phyloP scores from a whole-genome alignment of 2,888 invertebrate species.

The Trachelus troglodyta region DNA sequence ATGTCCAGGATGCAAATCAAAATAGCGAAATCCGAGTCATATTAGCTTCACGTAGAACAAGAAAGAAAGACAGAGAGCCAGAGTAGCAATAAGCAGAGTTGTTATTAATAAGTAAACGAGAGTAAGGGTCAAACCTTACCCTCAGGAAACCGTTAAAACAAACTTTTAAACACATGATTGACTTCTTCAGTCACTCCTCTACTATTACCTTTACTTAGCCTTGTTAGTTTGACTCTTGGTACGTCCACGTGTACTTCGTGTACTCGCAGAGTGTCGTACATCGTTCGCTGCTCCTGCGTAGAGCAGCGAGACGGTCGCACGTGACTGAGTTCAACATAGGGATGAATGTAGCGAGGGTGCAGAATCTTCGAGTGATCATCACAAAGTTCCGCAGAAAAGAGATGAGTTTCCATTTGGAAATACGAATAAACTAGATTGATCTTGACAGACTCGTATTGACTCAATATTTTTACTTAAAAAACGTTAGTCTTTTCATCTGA shows the following conservation, averaged over 20 bases:
- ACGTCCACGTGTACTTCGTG: not conserved
- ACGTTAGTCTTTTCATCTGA: not conserved
- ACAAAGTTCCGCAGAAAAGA: not conserved
- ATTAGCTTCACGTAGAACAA: not conserved
- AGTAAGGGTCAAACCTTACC: not conserved
- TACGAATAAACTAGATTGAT: not conserved
- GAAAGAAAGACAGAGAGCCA: not conserved
- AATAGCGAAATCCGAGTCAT: not conserved
- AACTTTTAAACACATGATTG: not conserved
- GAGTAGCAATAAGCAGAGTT: not conserved
- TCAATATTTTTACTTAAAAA: not conserved
- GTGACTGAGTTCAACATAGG: not conserved
- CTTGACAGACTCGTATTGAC: not conserved
- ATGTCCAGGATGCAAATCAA: not conserved
- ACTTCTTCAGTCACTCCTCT: not conserved
- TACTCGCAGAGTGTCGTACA: not conserved
- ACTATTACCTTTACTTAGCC: not conserved
- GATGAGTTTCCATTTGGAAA: not conserved
- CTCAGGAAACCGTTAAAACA: not conserved
- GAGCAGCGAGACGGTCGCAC: not conserved
- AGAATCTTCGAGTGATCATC: not conserved
- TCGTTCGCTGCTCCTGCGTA: not conserved
- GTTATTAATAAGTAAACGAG: not conserved
- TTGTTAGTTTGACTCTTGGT: not conserved
- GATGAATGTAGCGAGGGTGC: not conserved